Base-by-base conservation (phyloP, 1,140 invertebrate genomes). In the Monochamus saltuarius region DNA sequence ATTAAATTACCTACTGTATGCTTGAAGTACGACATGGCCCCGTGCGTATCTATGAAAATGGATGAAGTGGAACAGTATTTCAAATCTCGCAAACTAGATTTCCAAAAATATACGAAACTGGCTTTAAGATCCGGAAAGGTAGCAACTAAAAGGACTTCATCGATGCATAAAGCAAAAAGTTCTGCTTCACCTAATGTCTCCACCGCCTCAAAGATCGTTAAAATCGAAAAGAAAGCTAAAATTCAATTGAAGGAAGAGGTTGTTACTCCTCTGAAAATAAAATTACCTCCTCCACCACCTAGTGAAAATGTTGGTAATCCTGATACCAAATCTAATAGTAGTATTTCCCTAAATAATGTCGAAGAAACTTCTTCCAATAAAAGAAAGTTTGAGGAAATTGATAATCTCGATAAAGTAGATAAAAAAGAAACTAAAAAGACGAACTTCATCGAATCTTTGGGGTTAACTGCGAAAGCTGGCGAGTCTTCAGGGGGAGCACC, bases 1-100 rank as follows among this genome's bases (percentile, higher is more conserved):
- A 56, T 59, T 43, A 62, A 51, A 40, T 29, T 66, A 45, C 60
- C 64, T 8, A 60, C 55, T 17, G 56, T 59, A 37, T 66, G 64
- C 38, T 37, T 66, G 29, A 29, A 59, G 4, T 40, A 35, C 4
- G 19, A 66, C 34, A 45, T 66, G 16, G 38, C 52, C 4, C 60
- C 64, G 2, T 37, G 42, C 10, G 54, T 66, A 9, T 62, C 57
- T 8, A 39, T 66, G 11, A 38, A 47, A 8, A 62, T 62, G 64
- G 56, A 43, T 34, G 52, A 56, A 39, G 61, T 66, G 11, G 61
- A 66, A 53, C 13, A 36, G 6, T 62, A 62, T 42, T 54, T 54
- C 11, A 16, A 9, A 22, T 16, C 10, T n/a, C 37, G 39, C 11
- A 54, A 54, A 2, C 22, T 54, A 22, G 19, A 29, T 40, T 10